These are phyloP conservation scores for Ancistrus triradiatus DNA, from an alignment of 2,113 vertebrate species.

Conservation along the genomic window DNA sequence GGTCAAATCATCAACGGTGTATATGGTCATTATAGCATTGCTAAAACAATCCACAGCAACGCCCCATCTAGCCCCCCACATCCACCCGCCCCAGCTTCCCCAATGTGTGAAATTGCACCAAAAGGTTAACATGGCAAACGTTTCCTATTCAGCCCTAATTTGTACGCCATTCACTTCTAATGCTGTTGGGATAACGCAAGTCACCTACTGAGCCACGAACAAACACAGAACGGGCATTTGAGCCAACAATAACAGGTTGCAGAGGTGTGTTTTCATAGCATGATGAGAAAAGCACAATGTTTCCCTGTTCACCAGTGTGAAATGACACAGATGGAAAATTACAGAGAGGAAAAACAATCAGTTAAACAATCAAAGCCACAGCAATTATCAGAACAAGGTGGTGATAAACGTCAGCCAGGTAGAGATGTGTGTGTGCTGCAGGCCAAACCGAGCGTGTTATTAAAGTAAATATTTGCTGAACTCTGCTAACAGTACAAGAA, in stretches of 20 bases:
- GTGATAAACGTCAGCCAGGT: background rate
- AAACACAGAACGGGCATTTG: background rate
- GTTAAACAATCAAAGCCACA: background rate
- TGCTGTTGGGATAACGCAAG: background rate
- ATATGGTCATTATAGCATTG: too few relatives aligned
- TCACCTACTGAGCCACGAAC: background rate
- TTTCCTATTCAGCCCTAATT: too few relatives aligned
- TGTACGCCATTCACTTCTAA: background rate
- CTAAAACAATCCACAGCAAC: too few relatives aligned
- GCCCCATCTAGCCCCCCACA: too few relatives aligned
- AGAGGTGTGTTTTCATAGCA: background rate
- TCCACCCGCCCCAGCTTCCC: too few relatives aligned
- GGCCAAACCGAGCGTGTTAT: constrained; percentile 33
- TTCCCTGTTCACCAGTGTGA: background rate
- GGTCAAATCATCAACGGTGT: too few relatives aligned
- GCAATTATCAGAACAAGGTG: constrained; percentile 6
- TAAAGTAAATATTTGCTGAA: constrained; percentile 54
- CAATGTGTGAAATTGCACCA: too few relatives aligned
- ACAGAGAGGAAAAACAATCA: background rate
- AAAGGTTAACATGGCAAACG: too few relatives aligned
- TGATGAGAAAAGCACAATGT: background rate
- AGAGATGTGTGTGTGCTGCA: constrained; percentile 1
- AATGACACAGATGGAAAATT: too few relatives aligned
- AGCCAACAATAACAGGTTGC: background rate
- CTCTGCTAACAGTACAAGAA: too few relatives aligned